These are phyloP conservation scores for Orchestia grillus DNA, from an alignment of 1,140 invertebrate species.

Conservation along the genomic window DNA sequence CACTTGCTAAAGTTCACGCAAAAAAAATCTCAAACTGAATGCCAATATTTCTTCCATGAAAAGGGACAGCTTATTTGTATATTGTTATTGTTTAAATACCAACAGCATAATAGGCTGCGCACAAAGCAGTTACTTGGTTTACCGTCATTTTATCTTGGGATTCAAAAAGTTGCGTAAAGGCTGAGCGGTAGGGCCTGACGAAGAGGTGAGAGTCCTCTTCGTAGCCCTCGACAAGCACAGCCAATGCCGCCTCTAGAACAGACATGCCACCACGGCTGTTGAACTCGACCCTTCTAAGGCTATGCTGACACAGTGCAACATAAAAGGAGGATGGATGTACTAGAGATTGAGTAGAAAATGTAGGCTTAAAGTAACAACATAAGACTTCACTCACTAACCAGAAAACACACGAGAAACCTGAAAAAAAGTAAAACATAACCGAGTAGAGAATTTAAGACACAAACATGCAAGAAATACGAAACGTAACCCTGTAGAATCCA, in stretches of 20 bases:
- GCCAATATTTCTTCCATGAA: not conserved
- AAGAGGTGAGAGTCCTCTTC: constrained; percentile 53
- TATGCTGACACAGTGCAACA: not conserved
- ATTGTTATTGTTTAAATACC: no score
- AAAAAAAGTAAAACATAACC: no score
- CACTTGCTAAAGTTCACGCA: not conserved
- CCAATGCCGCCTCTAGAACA: constrained; percentile 44
- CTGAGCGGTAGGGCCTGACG: constrained; percentile 39
- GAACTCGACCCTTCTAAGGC: not conserved
- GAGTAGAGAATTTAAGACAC: no score
- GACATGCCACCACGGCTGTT: not conserved
- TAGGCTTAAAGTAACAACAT: no score
- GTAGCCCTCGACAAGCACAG: constrained; percentile 33
- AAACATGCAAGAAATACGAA: no score
- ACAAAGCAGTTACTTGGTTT: not conserved
- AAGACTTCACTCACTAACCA: no score
- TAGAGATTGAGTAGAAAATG: no score
- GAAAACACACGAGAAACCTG: no score
- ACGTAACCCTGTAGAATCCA: no score
- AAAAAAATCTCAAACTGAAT: not conserved
- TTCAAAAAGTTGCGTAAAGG: constrained; percentile 39
- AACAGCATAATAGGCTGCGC: no score
- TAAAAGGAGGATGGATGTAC: no score
- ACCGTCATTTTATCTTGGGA: constrained; percentile 21
- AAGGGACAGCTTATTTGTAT: not conserved